A percentile compares a stretch with the other conserved stretches of the same genome.
These are phyloP conservation scores for Matsumurasca onukii DNA, from an alignment of 1,140 invertebrate genomes.

Conservation along the genomic window DNA sequence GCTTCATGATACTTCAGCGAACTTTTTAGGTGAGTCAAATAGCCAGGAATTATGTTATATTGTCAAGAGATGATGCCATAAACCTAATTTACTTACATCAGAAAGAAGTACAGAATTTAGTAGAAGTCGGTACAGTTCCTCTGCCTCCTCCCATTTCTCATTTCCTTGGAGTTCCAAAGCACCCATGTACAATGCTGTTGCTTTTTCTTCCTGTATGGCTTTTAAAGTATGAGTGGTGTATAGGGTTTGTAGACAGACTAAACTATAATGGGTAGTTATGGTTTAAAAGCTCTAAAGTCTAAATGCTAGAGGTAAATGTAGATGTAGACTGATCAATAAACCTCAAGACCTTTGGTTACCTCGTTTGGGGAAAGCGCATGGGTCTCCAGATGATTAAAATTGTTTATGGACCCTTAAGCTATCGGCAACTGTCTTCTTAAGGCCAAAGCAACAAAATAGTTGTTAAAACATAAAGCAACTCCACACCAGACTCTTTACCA, in stretches of 20 bases:
- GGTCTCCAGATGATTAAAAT: no score
- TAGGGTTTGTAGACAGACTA: neutral
- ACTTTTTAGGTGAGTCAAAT: neutral
- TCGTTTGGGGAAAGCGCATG: no score
- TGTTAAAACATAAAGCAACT: no score
- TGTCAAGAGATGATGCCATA: neutral
- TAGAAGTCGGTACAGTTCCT: conserved; percentile 34
- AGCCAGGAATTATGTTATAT: neutral
- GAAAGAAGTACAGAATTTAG: conserved; percentile 39
- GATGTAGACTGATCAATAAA: neutral
- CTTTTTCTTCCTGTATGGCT: conserved; percentile 39
- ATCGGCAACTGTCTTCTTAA: no score
- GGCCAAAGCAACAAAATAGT: no score
- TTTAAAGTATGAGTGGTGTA: neutral
- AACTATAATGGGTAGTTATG: neutral
- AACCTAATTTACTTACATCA: conserved; percentile 32
- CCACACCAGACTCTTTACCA: no score
- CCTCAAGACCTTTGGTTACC: neutral
- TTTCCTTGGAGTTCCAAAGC: conserved; percentile 35
- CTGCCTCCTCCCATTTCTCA: conserved; percentile 36
- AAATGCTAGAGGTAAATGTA: neutral
- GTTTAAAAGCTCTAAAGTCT: neutral
- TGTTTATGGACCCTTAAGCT: no score
- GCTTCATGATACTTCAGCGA: neutral
- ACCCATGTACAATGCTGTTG: conserved; percentile 36